Evolutionary conservation across 2,113 vertebrate genomes (phyloP), one percentile per base, ranked within the genome.

Genomic region (Equus quagga): DNA sequence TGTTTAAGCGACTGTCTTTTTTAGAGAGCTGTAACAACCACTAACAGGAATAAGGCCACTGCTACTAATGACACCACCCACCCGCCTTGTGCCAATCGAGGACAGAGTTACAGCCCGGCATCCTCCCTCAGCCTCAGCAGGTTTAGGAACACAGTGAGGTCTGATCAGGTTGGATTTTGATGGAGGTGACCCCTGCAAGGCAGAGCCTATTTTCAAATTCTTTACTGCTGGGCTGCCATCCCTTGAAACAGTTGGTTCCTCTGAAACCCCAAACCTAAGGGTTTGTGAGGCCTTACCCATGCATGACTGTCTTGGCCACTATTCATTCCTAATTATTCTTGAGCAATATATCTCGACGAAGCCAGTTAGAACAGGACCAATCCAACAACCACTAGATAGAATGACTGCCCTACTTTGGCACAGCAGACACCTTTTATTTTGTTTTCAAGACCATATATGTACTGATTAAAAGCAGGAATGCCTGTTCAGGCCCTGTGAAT

Each of bases 361-460:
- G 80, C 33, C 10, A 80, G 94, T 96, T 60, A 95, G 33, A 28
- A 54, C 62, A 41, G 0, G 4, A 91, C 23, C 92, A 94, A 96
- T 76, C 84, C 97, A 95, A 80, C 67, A 90, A 49, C 82, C 83
- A 75, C 67, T 3, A 0, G 49, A 82, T 46, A 79, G 75, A 89
- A 88, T 5, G 26, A 70, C 9, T 2, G 65, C 5, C 13, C 78
- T 56, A 64, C 15, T 83, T 79, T 36, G 64, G 85, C 7, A 3
- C 0, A 17, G 89, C 67, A 83, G 91, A 64, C 2, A 0, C 56
- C 41, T 85, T 72, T 86, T 79, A 92, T 70, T 56, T 75, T 78
- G 28, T 85, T 93, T 44, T 28, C n/a, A 94, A 96, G 70, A 96
- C 90, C 0, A 65, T 94, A 96, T 98, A 97, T 85, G 56, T 90